phyloP scores from a whole-genome alignment of 2,113 vertebrate genomes.

The Pagrus major region DNA sequence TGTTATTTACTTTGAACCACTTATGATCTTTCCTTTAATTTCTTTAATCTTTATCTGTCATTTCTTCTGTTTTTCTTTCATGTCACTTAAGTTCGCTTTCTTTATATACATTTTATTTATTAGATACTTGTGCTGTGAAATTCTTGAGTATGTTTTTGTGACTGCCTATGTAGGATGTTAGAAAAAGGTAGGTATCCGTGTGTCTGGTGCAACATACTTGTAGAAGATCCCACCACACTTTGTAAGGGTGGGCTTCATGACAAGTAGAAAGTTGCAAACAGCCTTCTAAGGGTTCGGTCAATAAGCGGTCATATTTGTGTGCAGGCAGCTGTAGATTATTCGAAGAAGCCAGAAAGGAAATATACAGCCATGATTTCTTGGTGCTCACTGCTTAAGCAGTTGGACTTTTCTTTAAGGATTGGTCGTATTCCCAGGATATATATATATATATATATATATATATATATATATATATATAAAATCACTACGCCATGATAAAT shows the following conservation, averaged over 20 bases:
- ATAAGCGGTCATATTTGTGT: not conserved
- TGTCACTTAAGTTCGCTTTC: slow-evolving; percentile 12
- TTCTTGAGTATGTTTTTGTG: slow-evolving; percentile 9
- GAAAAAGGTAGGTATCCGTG: slow-evolving; percentile 65
- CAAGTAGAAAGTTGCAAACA: slow-evolving; percentile 67
- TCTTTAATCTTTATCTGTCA: not conserved
- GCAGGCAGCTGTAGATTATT: not conserved
- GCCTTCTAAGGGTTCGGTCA: slow-evolving; percentile 79
- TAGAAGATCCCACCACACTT: slow-evolving; percentile 21
- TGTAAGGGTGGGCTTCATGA: slow-evolving; percentile 35
- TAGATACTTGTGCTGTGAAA: slow-evolving; percentile 25
- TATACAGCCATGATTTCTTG: not conserved
- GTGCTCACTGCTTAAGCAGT: too few relatives aligned
- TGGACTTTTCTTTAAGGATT: too few relatives aligned
- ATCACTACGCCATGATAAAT: too few relatives aligned
- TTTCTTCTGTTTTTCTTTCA: slow-evolving; percentile 10
- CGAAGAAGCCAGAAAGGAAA: not conserved
- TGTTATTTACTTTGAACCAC: slow-evolving; percentile 37
- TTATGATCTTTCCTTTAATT: slow-evolving; percentile 35
- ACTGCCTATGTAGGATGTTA: slow-evolving; percentile 3
- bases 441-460: too few relatives aligned
- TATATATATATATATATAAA: too few relatives aligned
- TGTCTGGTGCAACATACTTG: slow-evolving; percentile 72
- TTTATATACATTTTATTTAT: slow-evolving; percentile 21
- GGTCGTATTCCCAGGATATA: too few relatives aligned